Conservation (phyloP, 2,797 vertebrate species). For the Danio kyathit region DNA sequence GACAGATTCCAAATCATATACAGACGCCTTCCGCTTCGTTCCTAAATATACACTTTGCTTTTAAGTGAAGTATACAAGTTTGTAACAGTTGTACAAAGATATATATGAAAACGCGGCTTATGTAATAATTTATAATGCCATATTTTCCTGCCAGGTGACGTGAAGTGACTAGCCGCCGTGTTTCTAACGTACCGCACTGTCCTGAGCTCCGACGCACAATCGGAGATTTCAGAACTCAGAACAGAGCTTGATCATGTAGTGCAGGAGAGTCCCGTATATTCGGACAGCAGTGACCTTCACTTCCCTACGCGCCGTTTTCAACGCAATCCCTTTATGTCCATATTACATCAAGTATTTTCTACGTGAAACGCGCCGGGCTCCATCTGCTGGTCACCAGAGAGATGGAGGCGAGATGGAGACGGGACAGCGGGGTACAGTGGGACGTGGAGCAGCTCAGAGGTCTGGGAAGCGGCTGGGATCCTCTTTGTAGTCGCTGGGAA, state of each 20-base stretch:
- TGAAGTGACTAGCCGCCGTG: slow-evolving; percentile 28
- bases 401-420: not conserved
- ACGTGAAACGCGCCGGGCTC: slow-evolving; percentile 44
- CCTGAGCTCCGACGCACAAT: slow-evolving; percentile 69
- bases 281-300: not conserved
- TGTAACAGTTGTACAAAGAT: slow-evolving; percentile 70
- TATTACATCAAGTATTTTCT: slow-evolving; percentile 68
- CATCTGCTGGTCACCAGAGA: not conserved
- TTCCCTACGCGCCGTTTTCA: slow-evolving; percentile 28
- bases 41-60: slow-evolving; percentile 66
- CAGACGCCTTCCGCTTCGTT: slow-evolving; percentile 68
- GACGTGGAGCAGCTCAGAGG: slow-evolving; percentile 78
- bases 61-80: slow-evolving; percentile 75
- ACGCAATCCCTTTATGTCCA: slow-evolving; percentile 73
- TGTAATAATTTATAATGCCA: slow-evolving; percentile 72
- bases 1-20: slow-evolving; percentile 66
- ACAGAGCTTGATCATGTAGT: slow-evolving; percentile 70
- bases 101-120: slow-evolving; percentile 71
- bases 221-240: slow-evolving; percentile 9
- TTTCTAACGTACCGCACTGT: slow-evolving; percentile 66
- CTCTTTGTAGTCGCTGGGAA: slow-evolving; percentile 97
- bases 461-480: slow-evolving; percentile 98
- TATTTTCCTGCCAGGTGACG: slow-evolving; percentile 57
- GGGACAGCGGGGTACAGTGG: not conserved
- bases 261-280: slow-evolving; percentile 66